These are phyloP conservation scores for Bucco capensis DNA, from an alignment of 2,113 vertebrate genomes.

Conservation along the genomic window DNA sequence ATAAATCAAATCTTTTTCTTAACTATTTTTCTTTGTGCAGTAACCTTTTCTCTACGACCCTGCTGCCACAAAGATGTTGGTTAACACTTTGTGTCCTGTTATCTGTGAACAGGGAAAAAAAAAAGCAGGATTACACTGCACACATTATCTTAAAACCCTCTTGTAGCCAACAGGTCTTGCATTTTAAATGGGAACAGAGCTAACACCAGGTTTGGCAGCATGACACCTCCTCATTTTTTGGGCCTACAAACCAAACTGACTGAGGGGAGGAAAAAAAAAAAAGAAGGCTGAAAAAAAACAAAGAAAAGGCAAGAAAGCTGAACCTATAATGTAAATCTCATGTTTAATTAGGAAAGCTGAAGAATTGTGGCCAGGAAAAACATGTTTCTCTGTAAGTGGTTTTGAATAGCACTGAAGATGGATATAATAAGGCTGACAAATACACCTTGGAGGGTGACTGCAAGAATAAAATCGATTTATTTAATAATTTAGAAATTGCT, in stretches of 20 bases:
- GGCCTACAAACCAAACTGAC: not conserved
- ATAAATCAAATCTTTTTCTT: not conserved
- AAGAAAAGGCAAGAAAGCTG: slow-evolving; percentile 21
- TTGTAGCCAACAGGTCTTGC: slow-evolving; percentile 11
- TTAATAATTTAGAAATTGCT: slow-evolving; percentile 86
- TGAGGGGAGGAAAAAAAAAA: not conserved
- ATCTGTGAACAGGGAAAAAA: not conserved
- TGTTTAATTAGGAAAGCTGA: slow-evolving; percentile 67
- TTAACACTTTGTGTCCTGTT: slow-evolving; percentile 18
- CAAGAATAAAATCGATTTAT: slow-evolving; percentile 77
- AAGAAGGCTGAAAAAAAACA: not conserved
- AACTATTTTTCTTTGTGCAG: slow-evolving; percentile 2
- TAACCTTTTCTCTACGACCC: slow-evolving; percentile 22
- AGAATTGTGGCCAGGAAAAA: slow-evolving; percentile 49
- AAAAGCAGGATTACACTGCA: not conserved
- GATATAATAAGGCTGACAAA: slow-evolving; percentile 75
- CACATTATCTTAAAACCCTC: slow-evolving; percentile 9
- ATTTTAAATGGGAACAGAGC: slow-evolving; percentile 34
- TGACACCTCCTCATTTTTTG: not conserved
- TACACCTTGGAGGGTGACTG: slow-evolving; percentile 72
- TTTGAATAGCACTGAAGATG: slow-evolving; percentile 66
- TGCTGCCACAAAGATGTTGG: not conserved
- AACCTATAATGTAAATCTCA: slow-evolving; percentile 36
- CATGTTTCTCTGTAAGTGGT: slow-evolving; percentile 65
- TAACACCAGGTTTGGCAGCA: slow-evolving; percentile 4